Evolutionary conservation across 2,888 invertebrate species (phyloP).

Genomic region (Ferrisia virgata): DNA sequence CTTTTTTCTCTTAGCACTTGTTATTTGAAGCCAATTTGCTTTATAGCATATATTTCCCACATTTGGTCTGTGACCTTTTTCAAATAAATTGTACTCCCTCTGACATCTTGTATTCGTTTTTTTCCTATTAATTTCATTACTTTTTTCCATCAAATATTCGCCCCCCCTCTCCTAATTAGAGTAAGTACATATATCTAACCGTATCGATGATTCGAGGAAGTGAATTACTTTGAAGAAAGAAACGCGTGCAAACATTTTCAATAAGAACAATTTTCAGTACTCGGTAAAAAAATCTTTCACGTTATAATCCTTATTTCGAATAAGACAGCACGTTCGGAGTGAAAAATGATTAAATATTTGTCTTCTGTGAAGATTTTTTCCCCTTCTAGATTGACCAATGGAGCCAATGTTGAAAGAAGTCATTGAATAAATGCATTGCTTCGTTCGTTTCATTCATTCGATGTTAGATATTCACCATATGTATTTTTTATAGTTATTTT

Average conservation of each 20-base stretch:
- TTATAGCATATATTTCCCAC: slow-evolving; percentile 17
- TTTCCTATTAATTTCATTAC: not conserved
- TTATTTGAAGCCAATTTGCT: slow-evolving; percentile 27
- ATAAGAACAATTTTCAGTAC: not conserved
- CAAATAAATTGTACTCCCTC: not conserved
- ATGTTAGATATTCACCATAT: too few species aligned
- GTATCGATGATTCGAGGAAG: not conserved
- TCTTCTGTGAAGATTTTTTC: not conserved
- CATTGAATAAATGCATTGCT: not conserved
- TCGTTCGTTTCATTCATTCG: too few species aligned
- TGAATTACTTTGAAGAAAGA: not conserved
- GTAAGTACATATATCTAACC: not conserved
- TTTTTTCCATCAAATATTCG: not conserved
- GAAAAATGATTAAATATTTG: slow-evolving; percentile 3
- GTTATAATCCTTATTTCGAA: not conserved
- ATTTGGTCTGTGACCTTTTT: not conserved
- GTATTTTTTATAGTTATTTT: too few species aligned
- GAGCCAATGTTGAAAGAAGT: not conserved
- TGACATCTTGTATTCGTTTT: not conserved
- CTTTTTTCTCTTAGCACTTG: slow-evolving; percentile 8
- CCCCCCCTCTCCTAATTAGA: not conserved
- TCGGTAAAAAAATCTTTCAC: not conserved
- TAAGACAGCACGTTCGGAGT: not conserved
- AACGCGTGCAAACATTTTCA: not conserved
- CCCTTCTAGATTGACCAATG: not conserved